These are phyloP conservation scores for Pygoscelis adeliae DNA, from an alignment of 2,113 vertebrate species.

Conservation along the genomic window DNA sequence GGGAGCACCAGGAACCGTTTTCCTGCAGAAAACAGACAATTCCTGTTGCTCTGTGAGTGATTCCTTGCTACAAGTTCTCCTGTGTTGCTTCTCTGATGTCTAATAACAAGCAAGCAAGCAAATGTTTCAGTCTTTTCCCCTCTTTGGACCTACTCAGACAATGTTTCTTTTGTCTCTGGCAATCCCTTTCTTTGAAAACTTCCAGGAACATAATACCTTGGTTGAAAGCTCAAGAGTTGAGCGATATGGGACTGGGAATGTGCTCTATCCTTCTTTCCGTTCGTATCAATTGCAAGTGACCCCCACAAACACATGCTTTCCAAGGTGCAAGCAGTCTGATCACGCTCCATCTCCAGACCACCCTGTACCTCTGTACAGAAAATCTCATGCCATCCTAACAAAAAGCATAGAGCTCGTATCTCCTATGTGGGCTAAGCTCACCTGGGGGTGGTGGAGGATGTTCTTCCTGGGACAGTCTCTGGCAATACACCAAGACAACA, in stretches of 20 bases:
- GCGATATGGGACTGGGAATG: accelerated
- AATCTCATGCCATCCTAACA: background rate
- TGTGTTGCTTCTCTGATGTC: background rate
- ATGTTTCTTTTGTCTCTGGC: background rate
- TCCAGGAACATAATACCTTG: background rate
- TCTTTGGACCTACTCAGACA: background rate
- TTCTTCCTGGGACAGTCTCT: background rate
- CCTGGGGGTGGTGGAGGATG: background rate
- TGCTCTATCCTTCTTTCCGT: background rate
- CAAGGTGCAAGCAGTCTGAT: background rate
- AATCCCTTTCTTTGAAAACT: background rate
- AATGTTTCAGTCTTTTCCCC: background rate
- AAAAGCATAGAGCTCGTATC: background rate
- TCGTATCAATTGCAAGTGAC: background rate
- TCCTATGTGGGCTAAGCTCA: background rate
- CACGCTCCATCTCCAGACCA: background rate
- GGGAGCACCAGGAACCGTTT: background rate
- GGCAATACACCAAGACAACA: background rate
- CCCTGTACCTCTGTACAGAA: background rate
- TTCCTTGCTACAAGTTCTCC: background rate
- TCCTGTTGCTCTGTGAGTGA: background rate
- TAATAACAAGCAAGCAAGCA: background rate
- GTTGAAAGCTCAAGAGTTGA: background rate
- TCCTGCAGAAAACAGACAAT: background rate
- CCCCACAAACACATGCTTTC: background rate